phyloP scores from a whole-genome alignment of 2,888 invertebrate genomes.

The Harmothoe impar region DNA sequence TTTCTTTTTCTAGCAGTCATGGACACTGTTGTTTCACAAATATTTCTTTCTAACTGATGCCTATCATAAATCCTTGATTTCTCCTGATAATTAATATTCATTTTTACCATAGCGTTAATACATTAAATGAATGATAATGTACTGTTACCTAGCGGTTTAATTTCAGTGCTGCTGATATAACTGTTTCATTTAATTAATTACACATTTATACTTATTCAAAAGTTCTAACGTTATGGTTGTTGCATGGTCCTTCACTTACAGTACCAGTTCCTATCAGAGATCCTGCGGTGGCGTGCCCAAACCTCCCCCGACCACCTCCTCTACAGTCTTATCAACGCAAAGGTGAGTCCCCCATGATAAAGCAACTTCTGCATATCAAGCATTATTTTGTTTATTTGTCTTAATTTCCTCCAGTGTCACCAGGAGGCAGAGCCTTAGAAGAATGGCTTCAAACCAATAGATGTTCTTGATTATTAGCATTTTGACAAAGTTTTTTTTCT shows the following conservation, averaged over 20 bases:
- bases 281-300: conserved; percentile 96
- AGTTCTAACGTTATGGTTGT: not conserved
- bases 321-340: conserved; percentile 93
- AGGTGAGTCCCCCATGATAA: conserved; percentile 74
- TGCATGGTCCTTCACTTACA: conserved; percentile 85
- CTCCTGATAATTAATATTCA: no score
- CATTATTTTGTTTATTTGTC: not conserved
- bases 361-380: not conserved
- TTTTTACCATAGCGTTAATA: no score
- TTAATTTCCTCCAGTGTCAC: not conserved
- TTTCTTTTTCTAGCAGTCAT: no score
- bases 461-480: not conserved
- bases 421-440: not conserved
- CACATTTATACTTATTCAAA: no score
- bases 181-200: no score
- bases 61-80: no score
- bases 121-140: no score
- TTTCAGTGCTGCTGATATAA: no score
- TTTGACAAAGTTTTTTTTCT: not conserved
- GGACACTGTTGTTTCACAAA: no score
- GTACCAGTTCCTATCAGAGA: conserved; percentile 99
- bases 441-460: not conserved
- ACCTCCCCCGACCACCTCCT: conserved; percentile 98
- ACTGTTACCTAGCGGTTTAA: no score
- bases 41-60: no score